Base-by-base conservation (phyloP, 2,888 invertebrate genomes). In the Erebia epiphron region DNA sequence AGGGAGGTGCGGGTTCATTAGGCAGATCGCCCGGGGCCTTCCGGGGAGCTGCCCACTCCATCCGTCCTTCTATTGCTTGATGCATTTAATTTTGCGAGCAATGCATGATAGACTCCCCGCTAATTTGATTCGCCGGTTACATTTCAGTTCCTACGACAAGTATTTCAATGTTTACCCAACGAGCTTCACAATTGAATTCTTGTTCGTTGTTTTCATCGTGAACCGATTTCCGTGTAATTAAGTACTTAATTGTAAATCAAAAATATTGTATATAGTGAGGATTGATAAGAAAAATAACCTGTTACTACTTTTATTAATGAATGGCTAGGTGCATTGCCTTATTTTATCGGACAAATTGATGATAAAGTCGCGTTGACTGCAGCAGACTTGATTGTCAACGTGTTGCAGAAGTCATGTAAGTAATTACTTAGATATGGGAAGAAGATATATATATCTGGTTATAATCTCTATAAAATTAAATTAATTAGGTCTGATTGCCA, bases 1-100 rank as follows among this genome's bases (percentile, higher is more conserved):
- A 82, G 86, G 90, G 91, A 89, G 89, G 88, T 84, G 79, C 77
- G 85, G 88, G 91, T 93, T 92, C 92, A 93, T 93, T 92, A 92
- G 91, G 90, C 83, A 86, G 89, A 90, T 91, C 87, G 90, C 91
- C 86, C 83, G 84, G 86, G 87, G 92, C 88, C 89, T 91, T 90
- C 91, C 90, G 88, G 91, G 87, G 88, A 79, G 85, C 82, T 79
- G 84, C 90, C 86, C 89, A 83, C 86, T 86, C 86, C 84, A 84
- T 83, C 82, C 84, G 79, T 82, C 83, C 84, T 86, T 85, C 85
- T 84, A 83, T 81, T 85, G 83, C 86, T 86, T 84, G 84, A 85
- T 89, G 88, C 86, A 86, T 89, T 90, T 86, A 86, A 88, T 87
- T 87, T 83, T 81, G 84, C 80, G 80, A 84, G 82, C 83, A 83